Evolutionary conservation across 2,888 invertebrate genomes (phyloP).

Genomic region (Acrocera orbiculus): DNA sequence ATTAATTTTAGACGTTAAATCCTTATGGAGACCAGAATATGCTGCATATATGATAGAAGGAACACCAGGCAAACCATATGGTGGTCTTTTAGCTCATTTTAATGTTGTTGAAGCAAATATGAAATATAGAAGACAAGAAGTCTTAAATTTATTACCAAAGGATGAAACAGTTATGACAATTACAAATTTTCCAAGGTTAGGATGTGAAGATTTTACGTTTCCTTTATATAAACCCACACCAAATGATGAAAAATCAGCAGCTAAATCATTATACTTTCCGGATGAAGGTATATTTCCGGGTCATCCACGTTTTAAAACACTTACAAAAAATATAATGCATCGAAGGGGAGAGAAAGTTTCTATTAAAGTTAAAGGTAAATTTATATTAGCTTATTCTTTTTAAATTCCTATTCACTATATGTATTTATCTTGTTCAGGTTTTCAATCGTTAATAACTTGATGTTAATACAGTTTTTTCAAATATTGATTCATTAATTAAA

Average conservation of each 20-base stretch:
- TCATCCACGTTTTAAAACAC: conserved; percentile 89
- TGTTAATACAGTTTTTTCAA: too few species aligned
- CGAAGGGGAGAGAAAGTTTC: conserved; percentile 88
- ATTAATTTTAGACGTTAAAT: conserved; percentile 47
- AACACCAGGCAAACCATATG: conserved; percentile 92
- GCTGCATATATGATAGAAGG: conserved; percentile 99
- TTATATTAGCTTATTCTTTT: too few species aligned
- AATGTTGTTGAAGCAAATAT: conserved; percentile 98
- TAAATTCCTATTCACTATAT: too few species aligned
- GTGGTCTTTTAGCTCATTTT: conserved; percentile 87
- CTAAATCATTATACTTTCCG: conserved; percentile 79
- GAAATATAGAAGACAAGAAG: conserved; percentile 75
- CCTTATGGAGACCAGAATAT: conserved; percentile 94
- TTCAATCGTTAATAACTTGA: too few species aligned
- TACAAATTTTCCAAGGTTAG: conserved; percentile 86
- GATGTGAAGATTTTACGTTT: conserved; percentile 73
- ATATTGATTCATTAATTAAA: too few species aligned
- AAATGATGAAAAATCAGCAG: conserved; percentile 51
- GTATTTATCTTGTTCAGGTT: too few species aligned
- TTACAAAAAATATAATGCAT: conserved; percentile 82
- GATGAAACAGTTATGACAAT: conserved; percentile 80
- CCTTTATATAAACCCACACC: conserved; percentile 50
- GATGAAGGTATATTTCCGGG: conserved; percentile 85
- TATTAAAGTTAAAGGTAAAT: conserved; percentile 86
- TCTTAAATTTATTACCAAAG: conserved; percentile 49